Evolutionary conservation across 1,140 invertebrate genomes (phyloP).

Genomic region (Chlorops oryzae): DNA sequence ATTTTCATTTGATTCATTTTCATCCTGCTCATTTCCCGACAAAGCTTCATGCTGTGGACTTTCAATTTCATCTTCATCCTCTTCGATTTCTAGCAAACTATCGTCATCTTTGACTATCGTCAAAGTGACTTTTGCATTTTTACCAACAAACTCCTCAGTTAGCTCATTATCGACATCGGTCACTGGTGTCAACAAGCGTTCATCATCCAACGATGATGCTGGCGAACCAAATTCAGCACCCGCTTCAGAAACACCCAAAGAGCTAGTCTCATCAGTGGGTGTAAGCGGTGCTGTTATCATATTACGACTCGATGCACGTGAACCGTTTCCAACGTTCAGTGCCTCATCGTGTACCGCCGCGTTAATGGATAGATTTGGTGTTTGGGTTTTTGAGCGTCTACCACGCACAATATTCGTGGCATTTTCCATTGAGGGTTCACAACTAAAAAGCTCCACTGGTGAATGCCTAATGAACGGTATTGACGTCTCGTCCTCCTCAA

Average conservation of each 20-base stretch:
- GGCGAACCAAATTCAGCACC: constrained; percentile 18
- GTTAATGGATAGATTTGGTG: no score
- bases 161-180: neutral
- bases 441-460: no score
- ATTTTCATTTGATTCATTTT: no score
- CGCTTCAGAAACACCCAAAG: constrained; percentile 13
- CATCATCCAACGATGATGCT: constrained; percentile 15
- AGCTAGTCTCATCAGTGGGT: constrained; percentile 15
- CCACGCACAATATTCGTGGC: no score
- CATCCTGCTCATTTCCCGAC: constrained; percentile 8
- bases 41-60: constrained; percentile 11
- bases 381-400: no score
- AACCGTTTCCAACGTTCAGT: neutral
- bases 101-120: neutral
- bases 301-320: no score
- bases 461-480: no score
- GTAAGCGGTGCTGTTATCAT: neutral
- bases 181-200: constrained; percentile 8
- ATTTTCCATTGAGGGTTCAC: no score
- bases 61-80: constrained; percentile 10
- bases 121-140: neutral
- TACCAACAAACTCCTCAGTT: neutral
- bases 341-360: neutral
- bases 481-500: no score
- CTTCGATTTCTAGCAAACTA: no score